These are phyloP conservation scores for Dreissena rostriformis DNA, from an alignment of 1,140 invertebrate genomes.

Conservation along the genomic window DNA sequence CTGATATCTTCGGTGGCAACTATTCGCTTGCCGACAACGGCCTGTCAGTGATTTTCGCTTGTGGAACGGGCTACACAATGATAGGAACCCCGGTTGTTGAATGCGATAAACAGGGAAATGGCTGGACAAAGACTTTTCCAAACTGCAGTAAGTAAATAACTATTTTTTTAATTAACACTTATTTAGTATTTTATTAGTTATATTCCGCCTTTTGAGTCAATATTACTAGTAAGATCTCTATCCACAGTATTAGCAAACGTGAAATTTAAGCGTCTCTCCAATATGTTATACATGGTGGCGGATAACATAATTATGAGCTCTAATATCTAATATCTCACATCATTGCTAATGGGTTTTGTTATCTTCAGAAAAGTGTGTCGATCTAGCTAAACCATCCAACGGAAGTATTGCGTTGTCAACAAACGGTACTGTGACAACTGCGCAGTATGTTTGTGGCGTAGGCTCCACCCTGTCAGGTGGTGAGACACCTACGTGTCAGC, in stretches of 20 bases:
- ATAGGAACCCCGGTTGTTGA: constrained; percentile 2
- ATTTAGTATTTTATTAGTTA: no score
- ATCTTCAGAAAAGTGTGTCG: constrained; percentile 14
- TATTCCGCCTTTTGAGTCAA: no score
- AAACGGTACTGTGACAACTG: constrained; percentile 17
- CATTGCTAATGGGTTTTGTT: background rate
- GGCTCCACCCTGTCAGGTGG: constrained; percentile 33
- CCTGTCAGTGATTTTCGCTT: background rate
- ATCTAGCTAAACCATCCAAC: background rate
- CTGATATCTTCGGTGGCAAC: background rate
- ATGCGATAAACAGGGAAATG: constrained; percentile 31
- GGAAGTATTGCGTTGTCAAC: constrained; percentile 15
- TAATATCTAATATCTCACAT: no score
- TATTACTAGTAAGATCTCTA: no score
- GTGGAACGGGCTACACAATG: constrained; percentile 38
- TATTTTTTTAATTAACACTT: no score
- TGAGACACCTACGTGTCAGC: constrained; percentile 1
- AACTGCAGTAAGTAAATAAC: constrained; percentile 19
- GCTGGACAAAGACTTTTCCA: constrained; percentile 17
- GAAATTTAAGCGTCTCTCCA: no score
- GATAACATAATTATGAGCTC: no score
- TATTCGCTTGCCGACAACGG: constrained; percentile 12
- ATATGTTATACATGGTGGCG: no score
- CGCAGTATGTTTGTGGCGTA: constrained; percentile 23
- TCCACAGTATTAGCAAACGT: no score